These are phyloP conservation scores for Dendroctonus ponderosae DNA, from an alignment of 1,140 invertebrate species.

Conservation along the genomic window DNA sequence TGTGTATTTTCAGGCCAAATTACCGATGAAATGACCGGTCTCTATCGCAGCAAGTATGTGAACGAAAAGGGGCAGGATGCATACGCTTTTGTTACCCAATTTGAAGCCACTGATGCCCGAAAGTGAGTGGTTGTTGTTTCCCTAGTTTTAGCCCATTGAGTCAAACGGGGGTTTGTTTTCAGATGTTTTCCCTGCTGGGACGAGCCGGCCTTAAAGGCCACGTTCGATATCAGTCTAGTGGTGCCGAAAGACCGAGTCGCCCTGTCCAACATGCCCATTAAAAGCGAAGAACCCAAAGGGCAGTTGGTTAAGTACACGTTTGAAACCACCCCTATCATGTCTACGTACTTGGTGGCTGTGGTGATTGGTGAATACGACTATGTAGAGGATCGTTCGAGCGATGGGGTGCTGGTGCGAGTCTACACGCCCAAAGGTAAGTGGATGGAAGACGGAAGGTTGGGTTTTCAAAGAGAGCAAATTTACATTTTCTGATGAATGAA, in stretches of 20 bases:
- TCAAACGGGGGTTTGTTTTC: background rate
- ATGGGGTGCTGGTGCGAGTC: slow-evolving; percentile 84
- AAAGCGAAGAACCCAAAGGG: slow-evolving; percentile 53
- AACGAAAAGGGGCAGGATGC: slow-evolving; percentile 71
- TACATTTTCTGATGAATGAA: too few species aligned
- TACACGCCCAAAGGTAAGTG: slow-evolving; percentile 79
- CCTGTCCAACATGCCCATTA: slow-evolving; percentile 92
- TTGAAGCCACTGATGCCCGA: slow-evolving; percentile 89
- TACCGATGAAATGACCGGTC: slow-evolving; percentile 93
- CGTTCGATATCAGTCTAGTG: slow-evolving; percentile 86
- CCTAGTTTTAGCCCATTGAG: too few species aligned
- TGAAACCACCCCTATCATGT: slow-evolving; percentile 90
- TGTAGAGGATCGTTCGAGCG: slow-evolving; percentile 75
- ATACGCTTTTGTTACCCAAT: slow-evolving; percentile 89
- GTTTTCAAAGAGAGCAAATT: too few species aligned
- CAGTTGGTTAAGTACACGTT: slow-evolving; percentile 64
- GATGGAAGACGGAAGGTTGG: background rate
- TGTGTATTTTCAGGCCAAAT: slow-evolving; percentile 58
- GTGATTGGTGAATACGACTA: slow-evolving; percentile 94
- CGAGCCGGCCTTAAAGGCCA: slow-evolving; percentile 92
- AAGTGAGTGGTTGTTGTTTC: slow-evolving; percentile 26
- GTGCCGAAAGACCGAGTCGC: slow-evolving; percentile 77
- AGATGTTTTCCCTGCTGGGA: slow-evolving; percentile 97
- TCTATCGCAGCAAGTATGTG: slow-evolving; percentile 83
- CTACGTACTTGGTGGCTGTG: slow-evolving; percentile 91